phyloP scores from a whole-genome alignment of 2,113 vertebrate species.

The Antechinus flavipes region DNA sequence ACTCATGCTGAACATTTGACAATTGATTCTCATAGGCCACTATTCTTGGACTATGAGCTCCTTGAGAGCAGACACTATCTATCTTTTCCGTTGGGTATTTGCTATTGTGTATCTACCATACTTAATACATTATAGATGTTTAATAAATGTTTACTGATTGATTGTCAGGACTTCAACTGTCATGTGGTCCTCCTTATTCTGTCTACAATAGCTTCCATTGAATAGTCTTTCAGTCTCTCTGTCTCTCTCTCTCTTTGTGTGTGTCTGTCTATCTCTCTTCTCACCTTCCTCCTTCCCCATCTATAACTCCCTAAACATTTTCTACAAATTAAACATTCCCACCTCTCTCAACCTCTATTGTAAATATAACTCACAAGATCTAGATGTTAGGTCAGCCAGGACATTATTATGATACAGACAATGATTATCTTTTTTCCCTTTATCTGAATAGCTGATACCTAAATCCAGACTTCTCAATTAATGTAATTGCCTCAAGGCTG shows the following conservation, averaged over 20 bases:
- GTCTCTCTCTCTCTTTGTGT: no score
- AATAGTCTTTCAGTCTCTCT: no score
- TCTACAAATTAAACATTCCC: no score
- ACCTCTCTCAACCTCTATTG: background rate
- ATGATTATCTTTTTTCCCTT: background rate
- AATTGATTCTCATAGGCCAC: background rate
- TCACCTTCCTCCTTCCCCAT: no score
- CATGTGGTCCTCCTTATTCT: background rate
- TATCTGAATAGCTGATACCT: background rate
- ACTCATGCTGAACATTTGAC: background rate
- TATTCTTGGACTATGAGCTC: background rate
- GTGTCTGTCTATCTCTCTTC: no score
- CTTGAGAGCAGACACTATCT: background rate
- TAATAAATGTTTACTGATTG: background rate
- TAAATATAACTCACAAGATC: background rate
- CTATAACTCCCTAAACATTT: background rate
- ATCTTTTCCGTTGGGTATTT: background rate
- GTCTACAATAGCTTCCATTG: no score
- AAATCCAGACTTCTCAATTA: background rate
- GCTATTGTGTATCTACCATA: background rate
- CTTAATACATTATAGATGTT: background rate
- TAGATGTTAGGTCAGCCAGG: background rate
- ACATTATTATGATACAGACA: background rate
- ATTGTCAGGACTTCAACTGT: background rate
- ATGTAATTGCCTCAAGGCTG: background rate